Conservation (phyloP, 2,888 invertebrate species). For the Coelopa pilipes region DNA sequence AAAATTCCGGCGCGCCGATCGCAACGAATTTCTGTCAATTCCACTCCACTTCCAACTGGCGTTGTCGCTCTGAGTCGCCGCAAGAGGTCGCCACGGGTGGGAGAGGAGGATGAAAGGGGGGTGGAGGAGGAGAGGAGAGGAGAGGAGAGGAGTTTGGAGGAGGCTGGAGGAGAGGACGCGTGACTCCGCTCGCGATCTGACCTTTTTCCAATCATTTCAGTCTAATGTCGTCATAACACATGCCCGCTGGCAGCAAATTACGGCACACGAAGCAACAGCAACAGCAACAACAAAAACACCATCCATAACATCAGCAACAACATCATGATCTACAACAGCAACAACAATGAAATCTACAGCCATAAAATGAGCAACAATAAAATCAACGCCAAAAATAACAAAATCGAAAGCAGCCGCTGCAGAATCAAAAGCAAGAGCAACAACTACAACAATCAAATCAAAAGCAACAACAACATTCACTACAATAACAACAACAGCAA, state of each 20-base stretch:
- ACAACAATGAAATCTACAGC: too few relatives aligned
- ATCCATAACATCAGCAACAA: not conserved
- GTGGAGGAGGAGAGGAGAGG: too few relatives aligned
- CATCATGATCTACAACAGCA: too few relatives aligned
- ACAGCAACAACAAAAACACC: not conserved
- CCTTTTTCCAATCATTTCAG: slow-evolving; percentile 12
- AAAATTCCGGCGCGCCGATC: not conserved
- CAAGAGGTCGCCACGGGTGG: not conserved
- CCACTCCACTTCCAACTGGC: not conserved
- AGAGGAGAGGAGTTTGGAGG: too few relatives aligned
- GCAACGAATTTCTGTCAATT: slow-evolving; percentile 7
- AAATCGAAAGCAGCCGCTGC: too few relatives aligned
- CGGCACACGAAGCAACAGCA: not conserved
- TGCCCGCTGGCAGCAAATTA: slow-evolving; percentile 5
- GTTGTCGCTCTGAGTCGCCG: not conserved
- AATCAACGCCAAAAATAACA: too few relatives aligned
- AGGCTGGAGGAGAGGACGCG: too few relatives aligned
- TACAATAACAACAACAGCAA: too few relatives aligned
- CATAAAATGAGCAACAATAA: not conserved
- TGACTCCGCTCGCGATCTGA: not conserved
- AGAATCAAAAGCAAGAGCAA: too few relatives aligned
- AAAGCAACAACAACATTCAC: too few relatives aligned
- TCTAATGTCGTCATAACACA: slow-evolving; percentile 4
- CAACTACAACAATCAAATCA: too few relatives aligned
- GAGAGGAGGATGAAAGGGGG: too few relatives aligned